These are phyloP conservation scores for Steinernema feltiae DNA, from an alignment of 1,140 invertebrate genomes.

Conservation along the genomic window DNA sequence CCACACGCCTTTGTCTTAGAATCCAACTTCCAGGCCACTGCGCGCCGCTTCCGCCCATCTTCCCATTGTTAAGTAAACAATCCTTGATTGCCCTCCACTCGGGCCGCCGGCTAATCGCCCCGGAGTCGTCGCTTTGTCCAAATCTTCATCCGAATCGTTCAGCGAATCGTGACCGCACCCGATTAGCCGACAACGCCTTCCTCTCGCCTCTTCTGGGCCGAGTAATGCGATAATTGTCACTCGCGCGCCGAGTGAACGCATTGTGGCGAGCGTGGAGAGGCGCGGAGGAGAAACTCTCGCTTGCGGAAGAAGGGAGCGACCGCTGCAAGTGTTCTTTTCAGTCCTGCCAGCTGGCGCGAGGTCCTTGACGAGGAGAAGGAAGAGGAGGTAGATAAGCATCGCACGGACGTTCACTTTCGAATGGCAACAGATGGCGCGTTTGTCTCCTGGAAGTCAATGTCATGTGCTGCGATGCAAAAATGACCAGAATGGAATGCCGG, in stretches of 20 bases:
- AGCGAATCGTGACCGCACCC: slow-evolving; percentile 3
- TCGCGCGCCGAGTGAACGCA: not conserved
- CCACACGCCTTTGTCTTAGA: no score
- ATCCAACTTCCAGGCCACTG: not conserved
- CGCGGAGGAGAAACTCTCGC: not conserved
- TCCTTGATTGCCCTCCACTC: not conserved
- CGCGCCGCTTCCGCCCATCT: no score
- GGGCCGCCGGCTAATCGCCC: not conserved
- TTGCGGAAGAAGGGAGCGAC: no score
- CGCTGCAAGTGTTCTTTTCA: no score
- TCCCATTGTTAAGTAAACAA: not conserved
- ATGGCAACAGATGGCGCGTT: no score
- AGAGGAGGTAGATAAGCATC: no score
- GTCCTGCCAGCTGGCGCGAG: no score
- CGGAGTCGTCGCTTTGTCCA: not conserved
- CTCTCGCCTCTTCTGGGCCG: not conserved
- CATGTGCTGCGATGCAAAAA: no score
- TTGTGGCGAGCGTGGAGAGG: not conserved
- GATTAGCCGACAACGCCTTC: slow-evolving; percentile 7
- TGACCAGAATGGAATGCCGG: no score
- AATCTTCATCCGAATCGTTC: not conserved
- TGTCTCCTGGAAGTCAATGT: no score
- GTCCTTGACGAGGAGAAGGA: no score
- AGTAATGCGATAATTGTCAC: slow-evolving; percentile 15
- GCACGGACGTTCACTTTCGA: no score